Conservation (phyloP, 64 coral and sea anemone species). For the Anthopleura sola region DNA sequence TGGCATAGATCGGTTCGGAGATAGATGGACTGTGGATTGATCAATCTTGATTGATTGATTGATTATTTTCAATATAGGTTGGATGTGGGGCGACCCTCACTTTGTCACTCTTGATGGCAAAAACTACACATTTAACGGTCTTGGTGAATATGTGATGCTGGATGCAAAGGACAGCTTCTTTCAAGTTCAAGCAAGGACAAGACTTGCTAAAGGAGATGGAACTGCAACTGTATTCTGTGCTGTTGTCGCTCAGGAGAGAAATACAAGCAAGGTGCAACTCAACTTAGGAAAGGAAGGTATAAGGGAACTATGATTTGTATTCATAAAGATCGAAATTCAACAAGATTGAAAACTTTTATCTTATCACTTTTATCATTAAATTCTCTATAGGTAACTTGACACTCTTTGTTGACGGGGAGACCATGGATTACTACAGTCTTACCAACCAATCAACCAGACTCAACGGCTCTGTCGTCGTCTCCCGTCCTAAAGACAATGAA, state of each 20-base stretch:
- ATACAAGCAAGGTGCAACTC: constrained; percentile 33
- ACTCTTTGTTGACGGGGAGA: constrained; percentile 10
- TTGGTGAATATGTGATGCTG: constrained; percentile 41
- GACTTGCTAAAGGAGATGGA: constrained; percentile 46
- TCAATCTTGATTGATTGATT: not conserved
- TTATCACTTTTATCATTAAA: not conserved
- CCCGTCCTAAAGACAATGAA: constrained; percentile 26
- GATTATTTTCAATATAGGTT: not conserved
- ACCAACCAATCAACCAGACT: constrained; percentile 20
- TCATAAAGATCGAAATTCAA: not conserved
- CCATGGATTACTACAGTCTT: constrained; percentile 7
- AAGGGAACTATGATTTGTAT: not conserved
- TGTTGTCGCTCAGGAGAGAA: constrained; percentile 34
- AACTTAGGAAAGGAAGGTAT: constrained; percentile 14
- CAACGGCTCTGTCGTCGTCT: constrained; percentile 23
- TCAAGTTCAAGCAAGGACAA: constrained; percentile 38
- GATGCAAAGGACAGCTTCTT: constrained; percentile 27
- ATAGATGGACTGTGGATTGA: too few relatives aligned
- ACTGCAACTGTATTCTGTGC: constrained; percentile 40
- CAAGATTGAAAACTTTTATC: too few relatives aligned
- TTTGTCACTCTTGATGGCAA: constrained; percentile 46
- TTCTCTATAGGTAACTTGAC: constrained; percentile 12
- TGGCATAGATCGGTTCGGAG: too few relatives aligned
- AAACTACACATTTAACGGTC: constrained; percentile 54
- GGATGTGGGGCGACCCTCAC: constrained; percentile 59